Evolutionary conservation across 2,797 vertebrate species (phyloP).

Genomic region (Ctenopoma multispine): DNA sequence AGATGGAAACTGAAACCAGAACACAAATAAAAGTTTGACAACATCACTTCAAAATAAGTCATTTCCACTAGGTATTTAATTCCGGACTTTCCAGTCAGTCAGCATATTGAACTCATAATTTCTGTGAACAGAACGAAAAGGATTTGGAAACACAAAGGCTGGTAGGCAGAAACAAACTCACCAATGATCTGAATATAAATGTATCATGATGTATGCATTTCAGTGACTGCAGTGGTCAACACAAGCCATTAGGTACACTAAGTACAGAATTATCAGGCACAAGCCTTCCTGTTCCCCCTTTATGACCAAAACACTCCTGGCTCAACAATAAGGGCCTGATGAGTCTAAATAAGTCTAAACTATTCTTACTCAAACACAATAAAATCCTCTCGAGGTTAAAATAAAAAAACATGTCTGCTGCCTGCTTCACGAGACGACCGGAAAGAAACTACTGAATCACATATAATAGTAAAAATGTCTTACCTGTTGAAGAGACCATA

Average conservation of each 20-base stretch:
- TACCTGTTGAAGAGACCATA: conserved; percentile 40
- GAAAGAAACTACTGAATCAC: background rate
- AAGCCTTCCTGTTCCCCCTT: conserved; percentile 31
- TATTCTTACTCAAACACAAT: background rate
- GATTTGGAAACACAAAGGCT: conserved; percentile 4
- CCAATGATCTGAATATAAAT: conserved; percentile 23
- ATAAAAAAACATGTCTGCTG: background rate
- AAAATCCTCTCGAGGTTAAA: background rate
- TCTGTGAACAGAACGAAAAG: conserved; percentile 19
- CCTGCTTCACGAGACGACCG: background rate
- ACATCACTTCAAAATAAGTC: conserved; percentile 8
- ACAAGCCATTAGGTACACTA: background rate
- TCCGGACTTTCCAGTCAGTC: conserved; percentile 28
- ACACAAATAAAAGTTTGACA: background rate
- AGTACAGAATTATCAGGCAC: background rate
- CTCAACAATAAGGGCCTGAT: background rate
- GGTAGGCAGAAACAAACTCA: conserved; percentile 4
- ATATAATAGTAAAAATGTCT: conserved; percentile 24
- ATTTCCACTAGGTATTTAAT: conserved; percentile 26
- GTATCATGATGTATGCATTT: conserved; percentile 14
- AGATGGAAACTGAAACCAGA: too few species aligned
- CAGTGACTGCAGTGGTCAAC: conserved; percentile 18
- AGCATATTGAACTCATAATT: conserved; percentile 34
- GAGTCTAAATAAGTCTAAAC: background rate
- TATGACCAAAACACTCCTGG: background rate